Evolutionary conservation across 2,113 vertebrate species (phyloP).

Genomic region (Cranoglanis bouderius): DNA sequence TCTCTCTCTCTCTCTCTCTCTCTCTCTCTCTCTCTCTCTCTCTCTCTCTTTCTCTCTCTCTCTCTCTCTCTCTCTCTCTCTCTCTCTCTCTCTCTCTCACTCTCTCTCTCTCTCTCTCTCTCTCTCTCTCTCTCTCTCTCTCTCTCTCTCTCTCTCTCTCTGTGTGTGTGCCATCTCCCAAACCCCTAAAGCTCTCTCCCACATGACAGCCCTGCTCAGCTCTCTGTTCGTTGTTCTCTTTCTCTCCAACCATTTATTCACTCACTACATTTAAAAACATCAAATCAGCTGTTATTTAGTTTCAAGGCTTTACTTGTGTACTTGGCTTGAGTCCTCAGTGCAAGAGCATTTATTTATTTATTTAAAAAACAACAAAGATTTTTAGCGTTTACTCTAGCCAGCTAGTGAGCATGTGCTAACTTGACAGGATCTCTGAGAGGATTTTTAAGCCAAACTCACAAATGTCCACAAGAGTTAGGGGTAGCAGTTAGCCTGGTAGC

Average conservation of each 20-base stretch:
- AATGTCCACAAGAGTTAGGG: background rate
- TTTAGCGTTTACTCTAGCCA: background rate
- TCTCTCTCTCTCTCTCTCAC: no score
- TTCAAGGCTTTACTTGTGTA: background rate
- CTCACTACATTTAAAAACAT: slow-evolving; percentile 6
- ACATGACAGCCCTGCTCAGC: background rate
- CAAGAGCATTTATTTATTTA: no score
- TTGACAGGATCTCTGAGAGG: background rate
- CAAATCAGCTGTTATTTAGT: background rate
- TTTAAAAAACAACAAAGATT: no score
- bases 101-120: no score
- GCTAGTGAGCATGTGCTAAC: background rate
- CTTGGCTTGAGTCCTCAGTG: background rate
- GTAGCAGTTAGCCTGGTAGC: background rate
- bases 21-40: no score
- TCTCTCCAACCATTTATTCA: background rate
- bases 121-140: no score
- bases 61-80: no score
- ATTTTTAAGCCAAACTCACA: background rate
- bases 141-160: no score
- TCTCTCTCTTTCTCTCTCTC: no score
- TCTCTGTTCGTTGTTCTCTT: background rate
- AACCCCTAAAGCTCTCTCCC: slow-evolving; percentile 16
- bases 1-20: no score
- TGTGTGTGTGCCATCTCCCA: slow-evolving; percentile 10